phyloP scores from a whole-genome alignment of 1,140 invertebrate genomes.

The Formica selysi region DNA sequence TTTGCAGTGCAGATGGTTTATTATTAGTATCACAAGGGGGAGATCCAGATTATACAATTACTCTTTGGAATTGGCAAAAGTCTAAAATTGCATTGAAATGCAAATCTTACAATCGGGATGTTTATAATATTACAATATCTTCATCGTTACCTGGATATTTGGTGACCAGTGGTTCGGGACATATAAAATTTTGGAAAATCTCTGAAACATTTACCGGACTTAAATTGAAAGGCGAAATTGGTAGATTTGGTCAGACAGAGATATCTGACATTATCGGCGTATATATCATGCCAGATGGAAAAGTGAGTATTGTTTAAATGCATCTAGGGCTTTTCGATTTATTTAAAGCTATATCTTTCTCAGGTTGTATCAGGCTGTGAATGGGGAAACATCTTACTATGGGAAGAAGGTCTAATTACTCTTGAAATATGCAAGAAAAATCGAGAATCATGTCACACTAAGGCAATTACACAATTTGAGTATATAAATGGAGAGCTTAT shows the following conservation, averaged over 20 bases:
- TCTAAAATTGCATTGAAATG: constrained; percentile 91
- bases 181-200: constrained; percentile 98
- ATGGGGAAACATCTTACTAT: constrained; percentile 96
- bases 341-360: constrained; percentile 34
- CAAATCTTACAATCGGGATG: constrained; percentile 93
- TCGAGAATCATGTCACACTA: constrained; percentile 91
- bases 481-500: constrained; percentile 89
- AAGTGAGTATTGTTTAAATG: constrained; percentile 86
- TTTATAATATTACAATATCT: constrained; percentile 93
- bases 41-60: constrained; percentile 94
- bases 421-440: constrained; percentile 91
- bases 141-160: constrained; percentile 91
- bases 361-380: constrained; percentile 93
- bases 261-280: constrained; percentile 95
- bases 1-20: constrained; percentile 91
- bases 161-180: constrained; percentile 91
- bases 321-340: neutral
- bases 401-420: constrained; percentile 95
- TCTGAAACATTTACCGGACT: constrained; percentile 95
- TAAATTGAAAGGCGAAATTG: constrained; percentile 94
- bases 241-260: constrained; percentile 96
- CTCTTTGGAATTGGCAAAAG: constrained; percentile 95
- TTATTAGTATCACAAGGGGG: constrained; percentile 94
- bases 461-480: constrained; percentile 91
- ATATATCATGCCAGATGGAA: constrained; percentile 94